Base-by-base conservation (phyloP, 2,113 vertebrate genomes). In the Chaetorhynchus papuensis region DNA sequence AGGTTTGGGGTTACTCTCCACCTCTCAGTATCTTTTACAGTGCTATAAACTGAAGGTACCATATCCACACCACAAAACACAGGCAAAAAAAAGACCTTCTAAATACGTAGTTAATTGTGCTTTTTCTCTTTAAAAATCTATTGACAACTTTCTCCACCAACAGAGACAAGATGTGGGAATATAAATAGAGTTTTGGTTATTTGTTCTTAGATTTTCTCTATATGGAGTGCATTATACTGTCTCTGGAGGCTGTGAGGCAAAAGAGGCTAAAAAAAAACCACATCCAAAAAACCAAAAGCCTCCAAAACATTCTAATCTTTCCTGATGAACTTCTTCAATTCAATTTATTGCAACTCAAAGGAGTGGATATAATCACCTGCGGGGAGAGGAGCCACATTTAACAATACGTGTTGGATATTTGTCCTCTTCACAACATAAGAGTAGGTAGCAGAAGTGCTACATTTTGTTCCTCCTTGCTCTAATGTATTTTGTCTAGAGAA, bases 341-440 rank as follows among this genome's bases (percentile, higher is more conserved):
- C 15, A 11, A 0, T 61, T 59, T 56, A 63, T 16, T 78, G 17
- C 56, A 91, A 1, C 26, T 52, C 35, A 49, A 49, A 60, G 47
- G 10, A 83, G 10, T 13, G 8, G 33, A 33, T 12, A 14, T 21
- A 69, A 53, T 80, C 10, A 28, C 15, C 21, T 83, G 79, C 11
- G 3, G 39, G 22, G 14, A 83, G 63, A 35, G 7, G 10, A 13
- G 10, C 2, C 35, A 68, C 21, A 49, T 50, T 59, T 66, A 70
- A 57, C 35, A 49, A 39, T 66, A 35, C 0, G 0, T 27, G 8
- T 44, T 60, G 35, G n/a, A 15, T 47, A 16, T 24, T 83, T 74
- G 27, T 65, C 19, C 30, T 69, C 14, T 60, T 41, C 52, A 30
- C 10, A 63, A 10, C 17, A 1, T 12, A 64, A 44, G 19, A 70